These are phyloP conservation scores for Temnothorax nylanderi DNA, from an alignment of 1,140 invertebrate species.

Conservation along the genomic window DNA sequence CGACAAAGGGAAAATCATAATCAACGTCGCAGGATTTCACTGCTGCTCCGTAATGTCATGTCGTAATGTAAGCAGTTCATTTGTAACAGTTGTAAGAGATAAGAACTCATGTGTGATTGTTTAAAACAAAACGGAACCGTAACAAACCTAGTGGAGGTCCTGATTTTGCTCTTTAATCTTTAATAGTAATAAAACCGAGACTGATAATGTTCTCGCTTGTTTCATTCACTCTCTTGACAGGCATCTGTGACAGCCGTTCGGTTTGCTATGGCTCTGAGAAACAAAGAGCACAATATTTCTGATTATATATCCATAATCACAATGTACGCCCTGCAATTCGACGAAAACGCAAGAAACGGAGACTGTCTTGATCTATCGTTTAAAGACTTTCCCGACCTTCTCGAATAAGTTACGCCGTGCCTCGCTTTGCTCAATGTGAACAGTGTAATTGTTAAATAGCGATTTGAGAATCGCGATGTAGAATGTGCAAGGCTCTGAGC, in stretches of 20 bases:
- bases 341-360: constrained; percentile 43
- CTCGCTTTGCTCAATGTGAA: constrained; percentile 52
- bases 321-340: constrained; percentile 17
- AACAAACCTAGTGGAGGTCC: not conserved
- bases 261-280: constrained; percentile 1
- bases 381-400: constrained; percentile 65
- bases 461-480: constrained; percentile 17
- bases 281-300: constrained; percentile 63
- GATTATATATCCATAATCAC: constrained; percentile 13
- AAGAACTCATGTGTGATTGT: constrained; percentile 57
- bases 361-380: constrained; percentile 42
- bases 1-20: constrained; percentile 29
- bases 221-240: not conserved
- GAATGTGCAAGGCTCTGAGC: constrained; percentile 54
- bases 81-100: constrained; percentile 36
- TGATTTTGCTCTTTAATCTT: not conserved
- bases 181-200: not conserved
- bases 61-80: constrained; percentile 41
- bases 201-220: not conserved
- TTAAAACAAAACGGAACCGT: constrained; percentile 30
- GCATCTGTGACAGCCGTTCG: not conserved
- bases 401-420: constrained; percentile 44
- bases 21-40: constrained; percentile 45
- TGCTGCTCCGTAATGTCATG: constrained; percentile 55
- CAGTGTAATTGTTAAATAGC: constrained; percentile 37